Conservation (phyloP, 1,140 invertebrate species). For the Chironomus tepperi region DNA sequence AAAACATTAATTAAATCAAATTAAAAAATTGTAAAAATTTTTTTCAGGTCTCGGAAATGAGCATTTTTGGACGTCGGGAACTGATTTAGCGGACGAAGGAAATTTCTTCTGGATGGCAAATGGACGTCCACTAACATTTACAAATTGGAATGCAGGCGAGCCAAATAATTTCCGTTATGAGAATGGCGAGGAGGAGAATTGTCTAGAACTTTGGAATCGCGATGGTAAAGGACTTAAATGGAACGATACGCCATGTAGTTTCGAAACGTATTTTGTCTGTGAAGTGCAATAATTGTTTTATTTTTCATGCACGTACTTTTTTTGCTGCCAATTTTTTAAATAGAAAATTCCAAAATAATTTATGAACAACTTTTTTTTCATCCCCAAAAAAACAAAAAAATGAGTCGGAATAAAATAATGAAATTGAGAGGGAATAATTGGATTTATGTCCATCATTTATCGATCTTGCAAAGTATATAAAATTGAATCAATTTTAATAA, state of each 20-base stretch:
- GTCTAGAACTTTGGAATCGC: conserved; percentile 81
- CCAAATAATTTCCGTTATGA: conserved; percentile 88
- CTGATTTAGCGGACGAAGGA: conserved; percentile 81
- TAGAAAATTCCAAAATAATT: too few relatives aligned
- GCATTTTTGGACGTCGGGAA: conserved; percentile 88
- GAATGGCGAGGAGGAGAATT: conserved; percentile 86
- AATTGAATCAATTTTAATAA: too few relatives aligned
- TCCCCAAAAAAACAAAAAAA: conserved; percentile 25
- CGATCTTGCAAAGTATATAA: background rate
- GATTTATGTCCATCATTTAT: background rate
- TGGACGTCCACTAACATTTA: conserved; percentile 76
- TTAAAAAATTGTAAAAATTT: background rate
- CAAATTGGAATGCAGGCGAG: conserved; percentile 87
- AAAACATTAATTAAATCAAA: background rate
- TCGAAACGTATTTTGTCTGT: conserved; percentile 86
- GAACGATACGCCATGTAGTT: conserved; percentile 88
- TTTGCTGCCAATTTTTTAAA: too few relatives aligned
- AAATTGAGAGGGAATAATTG: background rate
- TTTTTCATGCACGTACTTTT: too few relatives aligned
- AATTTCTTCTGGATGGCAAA: conserved; percentile 89
- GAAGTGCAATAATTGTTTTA: conserved; percentile 59
- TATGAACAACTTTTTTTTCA: too few relatives aligned
- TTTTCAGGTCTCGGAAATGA: conserved; percentile 70
- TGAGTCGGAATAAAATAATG: conserved; percentile 15
- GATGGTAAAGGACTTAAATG: conserved; percentile 85